These are phyloP conservation scores for Aurelia aurita DNA, from an alignment of 30 jellyfish, hydroid and myxozoan genomes.

Conservation along the genomic window DNA sequence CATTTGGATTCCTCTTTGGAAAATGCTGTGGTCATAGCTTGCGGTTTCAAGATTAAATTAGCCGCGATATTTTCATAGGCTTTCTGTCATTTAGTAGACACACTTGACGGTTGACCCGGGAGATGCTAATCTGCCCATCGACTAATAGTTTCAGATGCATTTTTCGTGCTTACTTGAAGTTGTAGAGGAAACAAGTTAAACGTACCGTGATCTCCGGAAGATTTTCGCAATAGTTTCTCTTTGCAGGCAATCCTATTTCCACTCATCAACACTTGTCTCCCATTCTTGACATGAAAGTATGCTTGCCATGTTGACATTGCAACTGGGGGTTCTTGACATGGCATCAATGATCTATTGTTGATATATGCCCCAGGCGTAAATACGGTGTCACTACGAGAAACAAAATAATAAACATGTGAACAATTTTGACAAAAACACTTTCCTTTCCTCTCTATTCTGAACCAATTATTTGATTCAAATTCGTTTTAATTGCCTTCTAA, in stretches of 20 bases:
- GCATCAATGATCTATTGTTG: slow-evolving; percentile 93
- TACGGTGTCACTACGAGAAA: slow-evolving; percentile 62
- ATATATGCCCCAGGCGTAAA: slow-evolving; percentile 96
- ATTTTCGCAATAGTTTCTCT: slow-evolving; percentile 16
- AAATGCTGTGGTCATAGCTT: no score
- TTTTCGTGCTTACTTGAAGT: no score
- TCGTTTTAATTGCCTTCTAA: no score
- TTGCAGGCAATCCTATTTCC: slow-evolving; percentile 76
- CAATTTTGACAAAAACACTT: not conserved
- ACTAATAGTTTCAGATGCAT: no score
- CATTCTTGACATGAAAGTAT: slow-evolving; percentile 50
- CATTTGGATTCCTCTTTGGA: no score
- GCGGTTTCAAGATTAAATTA: no score
- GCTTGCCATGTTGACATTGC: slow-evolving; percentile 98
- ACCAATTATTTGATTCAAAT: no score
- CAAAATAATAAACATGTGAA: not conserved
- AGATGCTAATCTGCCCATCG: no score
- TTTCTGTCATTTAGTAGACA: no score
- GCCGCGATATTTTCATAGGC: no score
- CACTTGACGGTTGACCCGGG: no score
- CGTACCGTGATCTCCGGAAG: slow-evolving; percentile 31
- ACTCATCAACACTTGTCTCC: slow-evolving; percentile 69
- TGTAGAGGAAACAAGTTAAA: not conserved
- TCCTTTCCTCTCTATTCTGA: no score
- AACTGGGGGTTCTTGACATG: slow-evolving; percentile 97